Percentiles rank a stretch among this genome's conserved stretches.
Evolutionary conservation across 1,140 invertebrate genomes (phyloP).

Genomic region (Venustaconcha ellipsiformis): DNA sequence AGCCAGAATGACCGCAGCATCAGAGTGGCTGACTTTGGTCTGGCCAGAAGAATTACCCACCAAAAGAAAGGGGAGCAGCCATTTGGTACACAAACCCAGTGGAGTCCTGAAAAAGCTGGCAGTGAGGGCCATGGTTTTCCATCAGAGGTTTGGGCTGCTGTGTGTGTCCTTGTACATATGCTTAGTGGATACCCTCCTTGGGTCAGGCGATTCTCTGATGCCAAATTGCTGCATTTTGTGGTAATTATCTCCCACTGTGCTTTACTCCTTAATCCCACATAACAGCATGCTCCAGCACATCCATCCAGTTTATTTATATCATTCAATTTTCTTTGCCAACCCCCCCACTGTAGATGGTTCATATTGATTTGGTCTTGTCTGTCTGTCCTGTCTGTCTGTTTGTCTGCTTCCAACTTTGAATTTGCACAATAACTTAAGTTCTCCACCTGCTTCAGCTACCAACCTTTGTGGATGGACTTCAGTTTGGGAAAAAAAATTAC

Average conservation of each 20-base stretch:
- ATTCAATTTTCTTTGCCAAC: too few relatives aligned
- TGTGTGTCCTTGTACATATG: constrained; percentile 59
- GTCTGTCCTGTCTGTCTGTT: too few relatives aligned
- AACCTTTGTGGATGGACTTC: too few relatives aligned
- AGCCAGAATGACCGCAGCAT: constrained; percentile 32
- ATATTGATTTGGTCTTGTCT: too few relatives aligned
- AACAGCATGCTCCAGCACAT: too few relatives aligned
- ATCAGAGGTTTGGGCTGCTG: constrained; percentile 60
- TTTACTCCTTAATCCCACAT: too few relatives aligned
- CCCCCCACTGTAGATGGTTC: too few relatives aligned
- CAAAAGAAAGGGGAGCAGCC: constrained; percentile 33
- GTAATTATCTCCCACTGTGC: constrained; percentile 36
- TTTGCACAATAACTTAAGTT: too few relatives aligned
- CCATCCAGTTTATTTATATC: too few relatives aligned
- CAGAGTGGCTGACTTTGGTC: constrained; percentile 56
- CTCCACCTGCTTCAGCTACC: too few relatives aligned
- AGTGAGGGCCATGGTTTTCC: constrained; percentile 55
- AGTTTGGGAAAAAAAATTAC: too few relatives aligned
- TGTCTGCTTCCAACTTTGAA: too few relatives aligned
- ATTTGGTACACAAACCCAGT: constrained; percentile 54
- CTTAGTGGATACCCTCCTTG: constrained; percentile 59
- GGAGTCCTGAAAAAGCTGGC: constrained; percentile 61
- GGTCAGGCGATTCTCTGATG: constrained; percentile 41
- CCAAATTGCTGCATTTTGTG: constrained; percentile 45
- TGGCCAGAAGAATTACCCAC: constrained; percentile 34